These are phyloP conservation scores for Paracyprichromis sp. DNA, from an alignment of 2,113 vertebrate genomes.

Conservation along the genomic window DNA sequence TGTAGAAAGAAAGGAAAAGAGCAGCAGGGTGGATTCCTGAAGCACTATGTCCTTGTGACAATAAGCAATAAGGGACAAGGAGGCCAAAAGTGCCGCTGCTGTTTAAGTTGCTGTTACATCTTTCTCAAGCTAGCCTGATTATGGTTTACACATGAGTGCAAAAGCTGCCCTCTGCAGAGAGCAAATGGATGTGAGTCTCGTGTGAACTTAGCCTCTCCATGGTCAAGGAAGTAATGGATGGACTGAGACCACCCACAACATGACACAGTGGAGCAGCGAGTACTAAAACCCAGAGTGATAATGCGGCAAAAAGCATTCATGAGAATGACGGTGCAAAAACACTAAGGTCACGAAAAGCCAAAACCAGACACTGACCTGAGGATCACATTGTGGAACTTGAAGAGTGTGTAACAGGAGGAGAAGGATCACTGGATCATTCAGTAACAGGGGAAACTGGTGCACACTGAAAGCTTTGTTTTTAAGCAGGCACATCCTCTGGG, in stretches of 20 bases:
- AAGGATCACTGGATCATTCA: conserved; percentile 6
- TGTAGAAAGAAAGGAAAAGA: not conserved
- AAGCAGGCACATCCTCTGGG: conserved; percentile 7
- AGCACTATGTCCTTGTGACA: conserved; percentile 44
- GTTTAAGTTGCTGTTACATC: conserved; percentile 60
- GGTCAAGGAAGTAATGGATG: conserved; percentile 55
- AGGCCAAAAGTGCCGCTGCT: conserved; percentile 52
- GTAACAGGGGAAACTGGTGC: not conserved
- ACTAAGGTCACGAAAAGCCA: not conserved
- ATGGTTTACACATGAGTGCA: conserved; percentile 64
- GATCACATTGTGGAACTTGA: not conserved
- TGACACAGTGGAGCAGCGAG: conserved; percentile 26
- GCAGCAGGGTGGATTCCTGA: conserved; percentile 41
- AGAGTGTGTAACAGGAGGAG: not conserved
- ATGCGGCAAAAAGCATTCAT: not conserved
- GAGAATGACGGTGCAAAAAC: not conserved
- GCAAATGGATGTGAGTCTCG: conserved; percentile 49
- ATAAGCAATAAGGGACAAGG: conserved; percentile 41
- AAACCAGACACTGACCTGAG: conserved; percentile 21
- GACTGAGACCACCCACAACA: conserved; percentile 61
- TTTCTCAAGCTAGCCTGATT: conserved; percentile 53
- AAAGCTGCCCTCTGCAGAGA: conserved; percentile 50
- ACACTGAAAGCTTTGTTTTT: conserved; percentile 41
- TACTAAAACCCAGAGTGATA: conserved; percentile 14
- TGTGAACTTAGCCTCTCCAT: conserved; percentile 50